Conservation (phyloP, 92 coral and sea anemone genomes). For the Diadumene lineata region DNA sequence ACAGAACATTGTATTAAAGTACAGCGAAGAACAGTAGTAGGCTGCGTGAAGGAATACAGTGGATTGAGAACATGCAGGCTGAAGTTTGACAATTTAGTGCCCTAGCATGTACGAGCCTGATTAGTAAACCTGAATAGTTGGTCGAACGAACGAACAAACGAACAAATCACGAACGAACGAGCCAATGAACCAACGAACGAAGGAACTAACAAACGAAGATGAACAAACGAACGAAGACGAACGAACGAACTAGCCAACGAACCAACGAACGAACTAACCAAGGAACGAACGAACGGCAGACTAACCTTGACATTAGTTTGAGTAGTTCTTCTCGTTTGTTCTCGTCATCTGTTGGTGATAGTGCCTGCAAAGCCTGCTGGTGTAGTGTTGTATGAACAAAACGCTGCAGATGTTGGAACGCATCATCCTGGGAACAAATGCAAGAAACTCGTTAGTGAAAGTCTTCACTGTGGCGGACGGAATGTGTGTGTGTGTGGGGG, state of each 20-base stretch:
- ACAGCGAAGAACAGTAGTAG: no score
- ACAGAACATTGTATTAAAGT: no score
- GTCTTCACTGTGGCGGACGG: no score
- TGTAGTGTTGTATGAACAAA: conserved; percentile 94
- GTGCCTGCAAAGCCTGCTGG: conserved; percentile 92
- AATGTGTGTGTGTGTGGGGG: not conserved
- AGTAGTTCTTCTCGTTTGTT: conserved; percentile 93
- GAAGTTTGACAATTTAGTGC: no score
- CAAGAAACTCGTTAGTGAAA: not conserved
- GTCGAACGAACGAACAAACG: no score
- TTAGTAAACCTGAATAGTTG: no score
- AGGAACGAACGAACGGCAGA: not conserved
- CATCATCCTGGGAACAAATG: conserved; percentile 64
- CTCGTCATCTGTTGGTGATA: conserved; percentile 92
- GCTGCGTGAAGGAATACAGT: no score
- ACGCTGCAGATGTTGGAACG: conserved; percentile 92
- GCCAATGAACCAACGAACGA: no score
- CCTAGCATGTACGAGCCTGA: no score
- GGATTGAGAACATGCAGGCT: no score
- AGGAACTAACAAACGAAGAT: not conserved
- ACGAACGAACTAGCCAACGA: not conserved
- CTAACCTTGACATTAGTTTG: conserved; percentile 86
- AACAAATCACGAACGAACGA: no score
- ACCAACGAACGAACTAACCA: not conserved
- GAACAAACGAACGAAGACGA: not conserved